Evolutionary conservation across 2,797 vertebrate species (phyloP).

Genomic region (Meriones psammophilus): DNA sequence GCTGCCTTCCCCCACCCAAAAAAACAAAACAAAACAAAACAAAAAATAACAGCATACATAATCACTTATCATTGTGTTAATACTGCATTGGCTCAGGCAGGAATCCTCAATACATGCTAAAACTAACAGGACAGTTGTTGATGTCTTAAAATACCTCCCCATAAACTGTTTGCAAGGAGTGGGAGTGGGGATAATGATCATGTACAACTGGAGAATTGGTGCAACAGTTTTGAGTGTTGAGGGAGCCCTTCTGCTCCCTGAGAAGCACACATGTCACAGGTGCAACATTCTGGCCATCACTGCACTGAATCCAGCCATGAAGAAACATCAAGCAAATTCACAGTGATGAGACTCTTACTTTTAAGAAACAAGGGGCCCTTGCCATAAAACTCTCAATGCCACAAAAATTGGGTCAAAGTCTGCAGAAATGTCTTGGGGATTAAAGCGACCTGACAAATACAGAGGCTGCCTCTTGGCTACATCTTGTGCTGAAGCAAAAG

Average conservation of each 20-base stretch:
- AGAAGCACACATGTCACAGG: background rate
- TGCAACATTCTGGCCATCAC: background rate
- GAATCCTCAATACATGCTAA: background rate
- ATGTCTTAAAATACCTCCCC: background rate
- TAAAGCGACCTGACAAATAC: background rate
- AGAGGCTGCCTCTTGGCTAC: background rate
- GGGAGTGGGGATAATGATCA: background rate
- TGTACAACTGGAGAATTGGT: background rate
- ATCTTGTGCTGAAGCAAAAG: background rate
- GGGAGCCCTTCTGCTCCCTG: too few species aligned
- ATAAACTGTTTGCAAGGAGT: background rate
- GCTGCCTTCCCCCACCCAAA: too few species aligned
- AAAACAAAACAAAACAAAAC: too few species aligned
- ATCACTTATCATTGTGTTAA: background rate
- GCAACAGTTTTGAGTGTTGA: background rate
- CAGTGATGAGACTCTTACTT: background rate
- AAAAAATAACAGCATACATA: background rate
- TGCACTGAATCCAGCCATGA: background rate
- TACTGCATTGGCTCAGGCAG: background rate
- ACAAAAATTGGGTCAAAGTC: background rate
- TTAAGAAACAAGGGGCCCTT: background rate
- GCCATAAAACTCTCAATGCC: background rate
- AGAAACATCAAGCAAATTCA: background rate
- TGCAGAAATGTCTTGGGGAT: background rate
- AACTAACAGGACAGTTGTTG: background rate